Percentiles rank a stretch among this genome's conserved stretches.
phyloP scores from a whole-genome alignment of 2,797 vertebrate genomes.

The Malacoctenus gilli region DNA sequence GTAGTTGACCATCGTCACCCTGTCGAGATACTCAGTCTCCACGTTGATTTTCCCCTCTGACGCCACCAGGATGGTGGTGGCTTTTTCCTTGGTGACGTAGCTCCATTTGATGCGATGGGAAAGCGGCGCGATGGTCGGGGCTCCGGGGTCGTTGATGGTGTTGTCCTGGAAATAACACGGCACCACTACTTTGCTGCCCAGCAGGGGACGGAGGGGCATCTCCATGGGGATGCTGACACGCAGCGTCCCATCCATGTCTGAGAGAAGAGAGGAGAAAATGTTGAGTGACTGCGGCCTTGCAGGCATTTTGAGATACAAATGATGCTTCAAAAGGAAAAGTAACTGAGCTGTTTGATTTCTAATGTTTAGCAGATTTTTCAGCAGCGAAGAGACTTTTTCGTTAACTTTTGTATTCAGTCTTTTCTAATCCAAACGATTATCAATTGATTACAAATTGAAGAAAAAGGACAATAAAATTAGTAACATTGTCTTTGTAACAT shows the following conservation, averaged over 20 bases:
- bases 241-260: slow-evolving; percentile 86
- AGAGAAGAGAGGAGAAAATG: not conserved
- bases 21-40: slow-evolving; percentile 86
- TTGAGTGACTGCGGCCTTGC: no score
- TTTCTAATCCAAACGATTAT: no score
- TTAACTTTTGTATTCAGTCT: no score
- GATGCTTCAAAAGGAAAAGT: no score
- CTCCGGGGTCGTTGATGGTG: slow-evolving; percentile 83
- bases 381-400: no score
- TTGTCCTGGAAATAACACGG: slow-evolving; percentile 96
- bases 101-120: slow-evolving; percentile 95
- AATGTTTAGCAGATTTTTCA: no score
- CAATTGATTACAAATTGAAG: no score
- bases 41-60: slow-evolving; percentile 83
- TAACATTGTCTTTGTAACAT: no score
- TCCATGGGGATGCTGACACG: slow-evolving; percentile 92
- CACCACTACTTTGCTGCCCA: slow-evolving; percentile 89
- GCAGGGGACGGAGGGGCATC: slow-evolving; percentile 82
- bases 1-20: slow-evolving; percentile 90
- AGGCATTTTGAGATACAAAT: no score
- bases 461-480: no score
- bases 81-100: slow-evolving; percentile 84
- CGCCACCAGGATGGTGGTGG: slow-evolving; percentile 88
- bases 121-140: slow-evolving; percentile 80
- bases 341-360: no score